phyloP scores from a whole-genome alignment of 37 sponge, comb jelly and placozoan genomes.

The Halisarca cf. caerulea region DNA sequence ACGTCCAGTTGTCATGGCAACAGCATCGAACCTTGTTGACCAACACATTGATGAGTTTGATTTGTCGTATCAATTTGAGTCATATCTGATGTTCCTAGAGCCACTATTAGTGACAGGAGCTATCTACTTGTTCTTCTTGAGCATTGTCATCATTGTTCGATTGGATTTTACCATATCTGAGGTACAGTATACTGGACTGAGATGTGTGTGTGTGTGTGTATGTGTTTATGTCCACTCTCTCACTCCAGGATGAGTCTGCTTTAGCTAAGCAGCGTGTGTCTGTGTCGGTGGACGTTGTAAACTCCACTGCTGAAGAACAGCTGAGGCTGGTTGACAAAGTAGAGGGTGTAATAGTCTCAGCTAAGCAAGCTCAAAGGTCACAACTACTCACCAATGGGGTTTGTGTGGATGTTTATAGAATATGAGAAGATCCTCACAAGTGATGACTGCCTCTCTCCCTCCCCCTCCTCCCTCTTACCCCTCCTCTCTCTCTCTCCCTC shows the following conservation, averaged over 20 bases:
- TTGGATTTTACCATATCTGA: slow-evolving; percentile 92
- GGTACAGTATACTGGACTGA: slow-evolving; percentile 25
- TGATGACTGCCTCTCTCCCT: background rate
- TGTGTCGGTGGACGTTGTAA: background rate
- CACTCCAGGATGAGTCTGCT: slow-evolving; percentile 11
- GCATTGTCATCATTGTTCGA: slow-evolving; percentile 82
- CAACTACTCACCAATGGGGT: slow-evolving; percentile 2
- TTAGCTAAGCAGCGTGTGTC: slow-evolving; percentile 25
- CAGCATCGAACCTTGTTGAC: slow-evolving; percentile 78
- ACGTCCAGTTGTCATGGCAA: slow-evolving; percentile 79
- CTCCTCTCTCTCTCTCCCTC: slow-evolving; percentile 11
- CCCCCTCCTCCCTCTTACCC: slow-evolving; percentile 3
- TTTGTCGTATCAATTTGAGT: slow-evolving; percentile 40
- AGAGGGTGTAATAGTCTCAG: background rate
- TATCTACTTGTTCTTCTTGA: slow-evolving; percentile 80
- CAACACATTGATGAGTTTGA: slow-evolving; percentile 94
- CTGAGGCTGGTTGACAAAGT: background rate
- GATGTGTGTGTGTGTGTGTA: background rate
- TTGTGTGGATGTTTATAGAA: background rate
- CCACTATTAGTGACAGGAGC: slow-evolving; percentile 87
- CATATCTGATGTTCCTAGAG: slow-evolving; percentile 82
- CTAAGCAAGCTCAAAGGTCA: background rate
- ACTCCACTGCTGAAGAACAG: background rate
- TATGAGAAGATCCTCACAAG: too few relatives aligned
- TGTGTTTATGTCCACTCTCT: background rate